phyloP scores from a whole-genome alignment of 2,888 invertebrate genomes.

The Euclidia mi region DNA sequence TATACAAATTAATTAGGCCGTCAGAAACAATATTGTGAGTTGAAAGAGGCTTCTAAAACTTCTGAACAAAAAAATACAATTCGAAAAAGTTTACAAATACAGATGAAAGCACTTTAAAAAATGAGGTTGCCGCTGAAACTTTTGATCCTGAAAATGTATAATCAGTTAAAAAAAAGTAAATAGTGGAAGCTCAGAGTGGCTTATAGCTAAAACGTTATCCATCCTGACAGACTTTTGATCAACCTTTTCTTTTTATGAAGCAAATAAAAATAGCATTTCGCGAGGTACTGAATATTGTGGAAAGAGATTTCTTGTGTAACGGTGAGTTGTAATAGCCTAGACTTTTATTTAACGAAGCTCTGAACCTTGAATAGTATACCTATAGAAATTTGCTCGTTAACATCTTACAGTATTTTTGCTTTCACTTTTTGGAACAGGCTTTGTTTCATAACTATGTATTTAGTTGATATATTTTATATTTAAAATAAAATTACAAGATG shows the following conservation, averaged over 20 bases:
- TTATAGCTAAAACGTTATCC: constrained; percentile 25
- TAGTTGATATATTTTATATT: too few relatives aligned
- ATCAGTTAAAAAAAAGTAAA: constrained; percentile 30
- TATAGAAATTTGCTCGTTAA: too few relatives aligned
- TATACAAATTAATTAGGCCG: constrained; percentile 30
- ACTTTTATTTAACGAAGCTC: too few relatives aligned
- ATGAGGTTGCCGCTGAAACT: constrained; percentile 29
- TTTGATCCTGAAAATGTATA: constrained; percentile 33
- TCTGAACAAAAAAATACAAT: constrained; percentile 26
- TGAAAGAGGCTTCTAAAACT: constrained; percentile 19
- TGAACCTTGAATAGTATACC: too few relatives aligned
- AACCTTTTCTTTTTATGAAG: neutral
- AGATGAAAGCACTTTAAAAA: constrained; percentile 29
- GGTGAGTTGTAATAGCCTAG: too few relatives aligned
- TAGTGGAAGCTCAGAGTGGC: constrained; percentile 19
- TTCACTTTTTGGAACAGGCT: too few relatives aligned
- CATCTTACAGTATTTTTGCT: too few relatives aligned
- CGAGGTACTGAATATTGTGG: neutral
- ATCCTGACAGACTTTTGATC: constrained; percentile 7
- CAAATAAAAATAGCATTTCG: constrained; percentile 4
- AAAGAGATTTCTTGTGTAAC: too few relatives aligned
- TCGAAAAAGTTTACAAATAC: constrained; percentile 22
- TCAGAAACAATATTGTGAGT: constrained; percentile 22
- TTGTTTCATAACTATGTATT: too few relatives aligned
- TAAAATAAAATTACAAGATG: too few relatives aligned